Conservation (phyloP, 2,797 vertebrate species). For the Enteromius unitaeniatus region DNA sequence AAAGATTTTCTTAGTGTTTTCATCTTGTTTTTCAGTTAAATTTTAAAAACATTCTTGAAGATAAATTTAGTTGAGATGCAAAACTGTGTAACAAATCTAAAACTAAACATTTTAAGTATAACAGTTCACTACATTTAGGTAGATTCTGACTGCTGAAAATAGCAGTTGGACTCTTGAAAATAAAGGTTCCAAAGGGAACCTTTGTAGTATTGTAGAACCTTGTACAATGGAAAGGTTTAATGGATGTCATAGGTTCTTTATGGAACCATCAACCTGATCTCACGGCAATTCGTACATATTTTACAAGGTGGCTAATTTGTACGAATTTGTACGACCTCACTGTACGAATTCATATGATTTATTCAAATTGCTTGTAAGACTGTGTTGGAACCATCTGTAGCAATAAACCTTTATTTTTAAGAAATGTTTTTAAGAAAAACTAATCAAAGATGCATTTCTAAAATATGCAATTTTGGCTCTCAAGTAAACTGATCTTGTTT, state of each 20-base stretch:
- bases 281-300: too few relatives aligned
- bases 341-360: too few relatives aligned
- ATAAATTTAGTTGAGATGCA: constrained; percentile 3
- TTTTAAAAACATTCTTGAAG: constrained; percentile 9
- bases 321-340: too few relatives aligned
- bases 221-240: neutral
- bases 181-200: neutral
- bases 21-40: neutral
- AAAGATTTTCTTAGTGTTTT: neutral
- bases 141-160: neutral
- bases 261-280: neutral
- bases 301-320: too few relatives aligned
- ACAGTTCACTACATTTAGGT: neutral
- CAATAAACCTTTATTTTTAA: neutral
- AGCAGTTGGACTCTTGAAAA: neutral
- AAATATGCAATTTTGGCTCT: neutral
- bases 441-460: neutral
- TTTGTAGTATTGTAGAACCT: neutral
- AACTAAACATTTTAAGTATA: neutral
- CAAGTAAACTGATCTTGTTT: neutral
- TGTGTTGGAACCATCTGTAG: neutral
- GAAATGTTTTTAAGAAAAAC: neutral
- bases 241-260: neutral
- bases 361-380: too few relatives aligned
- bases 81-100: neutral